Conservation (phyloP, 2,888 invertebrate species). For the Tinea pellionella region DNA sequence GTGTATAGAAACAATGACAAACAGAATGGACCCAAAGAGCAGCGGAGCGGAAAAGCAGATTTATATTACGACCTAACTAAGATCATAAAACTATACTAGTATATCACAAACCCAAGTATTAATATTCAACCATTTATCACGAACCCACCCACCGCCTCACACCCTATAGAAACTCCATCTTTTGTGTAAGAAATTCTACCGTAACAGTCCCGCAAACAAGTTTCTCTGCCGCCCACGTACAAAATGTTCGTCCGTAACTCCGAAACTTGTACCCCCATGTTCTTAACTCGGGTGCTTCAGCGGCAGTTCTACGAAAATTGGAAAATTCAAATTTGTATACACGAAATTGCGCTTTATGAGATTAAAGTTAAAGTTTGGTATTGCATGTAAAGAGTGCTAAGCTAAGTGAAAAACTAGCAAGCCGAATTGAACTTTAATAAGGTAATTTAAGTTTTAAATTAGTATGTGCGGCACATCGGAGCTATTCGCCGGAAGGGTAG, state of each 20-base stretch:
- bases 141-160: constrained; percentile 33
- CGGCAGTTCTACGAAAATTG: constrained; percentile 63
- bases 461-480: constrained; percentile 24
- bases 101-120: constrained; percentile 53
- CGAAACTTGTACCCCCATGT: constrained; percentile 59
- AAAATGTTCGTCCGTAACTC: constrained; percentile 53
- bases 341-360: constrained; percentile 22
- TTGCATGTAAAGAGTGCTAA: neutral
- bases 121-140: constrained; percentile 65
- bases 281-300: constrained; percentile 65
- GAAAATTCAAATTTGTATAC: constrained; percentile 33
- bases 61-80: constrained; percentile 65
- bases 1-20: constrained; percentile 3
- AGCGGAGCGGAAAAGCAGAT: constrained; percentile 55
- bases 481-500: constrained; percentile 62
- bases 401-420: neutral
- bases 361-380: neutral
- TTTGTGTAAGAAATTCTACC: constrained; percentile 65
- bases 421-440: constrained; percentile 1
- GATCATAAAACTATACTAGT: constrained; percentile 65
- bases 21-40: constrained; percentile 23
- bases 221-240: constrained; percentile 58
- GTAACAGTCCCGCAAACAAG: constrained; percentile 55
- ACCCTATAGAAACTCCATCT: constrained; percentile 33
- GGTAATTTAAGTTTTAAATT: constrained; percentile 20